phyloP scores from a whole-genome alignment of 2,797 vertebrate species.

The Helicolenus hilgendorfi region DNA sequence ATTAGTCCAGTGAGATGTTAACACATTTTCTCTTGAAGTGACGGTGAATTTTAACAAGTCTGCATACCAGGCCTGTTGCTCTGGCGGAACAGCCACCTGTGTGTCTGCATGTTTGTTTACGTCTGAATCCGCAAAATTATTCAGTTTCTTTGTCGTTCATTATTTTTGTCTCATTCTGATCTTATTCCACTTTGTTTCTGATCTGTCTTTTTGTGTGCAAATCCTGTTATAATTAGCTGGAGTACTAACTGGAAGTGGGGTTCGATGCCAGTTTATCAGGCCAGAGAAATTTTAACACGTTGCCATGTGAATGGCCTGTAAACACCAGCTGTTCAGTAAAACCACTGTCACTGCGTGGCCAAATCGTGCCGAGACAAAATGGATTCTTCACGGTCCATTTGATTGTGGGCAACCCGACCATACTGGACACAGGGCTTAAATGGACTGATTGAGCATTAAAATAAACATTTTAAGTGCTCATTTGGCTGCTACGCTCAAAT shows the following conservation, averaged over 20 bases:
- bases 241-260: constrained; percentile 19
- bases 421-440: constrained; percentile 53
- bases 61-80: constrained; percentile 21
- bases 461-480: constrained; percentile 70
- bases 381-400: constrained; percentile 73
- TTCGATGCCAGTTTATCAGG: constrained; percentile 53
- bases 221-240: constrained; percentile 36
- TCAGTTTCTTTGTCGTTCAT: not conserved
- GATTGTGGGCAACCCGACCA: constrained; percentile 46
- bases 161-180: not conserved
- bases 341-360: constrained; percentile 60
- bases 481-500: constrained; percentile 41
- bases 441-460: constrained; percentile 59
- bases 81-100: constrained; percentile 30
- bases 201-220: constrained; percentile 9
- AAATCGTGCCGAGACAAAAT: constrained; percentile 70
- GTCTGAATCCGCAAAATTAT: not conserved
- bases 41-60: constrained; percentile 64
- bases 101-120: not conserved
- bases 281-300: constrained; percentile 63
- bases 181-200: not conserved
- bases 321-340: constrained; percentile 79
- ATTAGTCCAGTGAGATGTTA: constrained; percentile 71
- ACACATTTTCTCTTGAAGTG: constrained; percentile 68
- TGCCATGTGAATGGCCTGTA: constrained; percentile 70